Evolutionary conservation across 2,113 vertebrate genomes (phyloP).

Genomic region (Heterotilapia buettikoferi): DNA sequence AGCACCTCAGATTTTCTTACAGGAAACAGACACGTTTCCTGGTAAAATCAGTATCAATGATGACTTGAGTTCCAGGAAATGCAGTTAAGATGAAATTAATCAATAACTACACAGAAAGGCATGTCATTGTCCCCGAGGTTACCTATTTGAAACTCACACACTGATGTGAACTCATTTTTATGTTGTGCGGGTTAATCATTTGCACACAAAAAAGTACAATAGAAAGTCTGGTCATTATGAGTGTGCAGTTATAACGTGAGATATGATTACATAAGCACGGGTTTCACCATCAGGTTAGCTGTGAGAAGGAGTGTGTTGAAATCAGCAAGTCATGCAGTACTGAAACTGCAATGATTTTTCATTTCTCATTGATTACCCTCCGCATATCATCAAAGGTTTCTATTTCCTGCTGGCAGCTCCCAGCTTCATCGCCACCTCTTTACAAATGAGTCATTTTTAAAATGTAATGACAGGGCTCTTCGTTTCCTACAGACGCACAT

Average conservation of each 20-base stretch:
- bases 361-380: not conserved
- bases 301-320: not conserved
- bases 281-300: not conserved
- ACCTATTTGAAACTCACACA: not conserved
- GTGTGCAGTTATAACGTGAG: not conserved
- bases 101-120: not conserved
- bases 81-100: not conserved
- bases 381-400: not conserved
- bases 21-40: not conserved
- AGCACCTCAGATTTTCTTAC: not conserved
- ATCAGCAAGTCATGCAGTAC: constrained; percentile 24
- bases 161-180: not conserved
- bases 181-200: not conserved
- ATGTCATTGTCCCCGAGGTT: not conserved
- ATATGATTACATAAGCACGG: not conserved
- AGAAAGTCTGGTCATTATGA: not conserved
- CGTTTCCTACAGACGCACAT: not conserved
- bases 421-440: not conserved
- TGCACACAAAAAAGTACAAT: not conserved
- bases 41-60: not conserved
- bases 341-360: not conserved
- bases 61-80: not conserved
- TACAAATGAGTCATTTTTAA: not conserved
- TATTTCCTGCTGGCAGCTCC: not conserved
- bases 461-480: not conserved